phyloP scores from a whole-genome alignment of 2,888 invertebrate genomes.

The Fragum fragum region DNA sequence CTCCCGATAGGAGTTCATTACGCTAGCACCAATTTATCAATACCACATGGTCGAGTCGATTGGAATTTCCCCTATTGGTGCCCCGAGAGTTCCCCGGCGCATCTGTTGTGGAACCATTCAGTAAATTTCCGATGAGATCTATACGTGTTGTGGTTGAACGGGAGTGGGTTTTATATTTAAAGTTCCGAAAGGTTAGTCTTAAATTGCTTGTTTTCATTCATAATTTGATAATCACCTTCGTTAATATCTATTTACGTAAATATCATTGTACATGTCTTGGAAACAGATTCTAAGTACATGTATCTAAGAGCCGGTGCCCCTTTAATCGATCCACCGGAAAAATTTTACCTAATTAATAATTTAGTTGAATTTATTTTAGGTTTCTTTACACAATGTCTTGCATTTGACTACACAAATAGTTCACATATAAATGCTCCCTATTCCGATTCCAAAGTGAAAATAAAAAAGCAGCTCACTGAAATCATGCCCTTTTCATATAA shows the following conservation, averaged over 20 bases:
- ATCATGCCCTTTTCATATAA: too few relatives aligned
- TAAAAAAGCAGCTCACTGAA: too few relatives aligned
- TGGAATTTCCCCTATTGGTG: not conserved
- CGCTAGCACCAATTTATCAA: not conserved
- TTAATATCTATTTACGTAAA: not conserved
- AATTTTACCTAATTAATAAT: not conserved
- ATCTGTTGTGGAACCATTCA: conserved; percentile 2
- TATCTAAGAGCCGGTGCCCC: not conserved
- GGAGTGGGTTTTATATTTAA: not conserved
- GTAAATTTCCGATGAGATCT: conserved; percentile 14
- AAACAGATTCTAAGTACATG: not conserved
- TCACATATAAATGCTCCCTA: too few relatives aligned
- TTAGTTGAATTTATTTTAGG: not conserved
- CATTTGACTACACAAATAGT: too few relatives aligned
- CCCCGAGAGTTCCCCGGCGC: not conserved
- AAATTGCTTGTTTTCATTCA: not conserved
- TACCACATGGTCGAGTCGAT: not conserved
- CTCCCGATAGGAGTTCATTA: not conserved
- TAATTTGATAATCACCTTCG: not conserved
- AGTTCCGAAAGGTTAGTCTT: not conserved
- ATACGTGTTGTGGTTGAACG: not conserved
- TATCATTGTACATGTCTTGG: not conserved
- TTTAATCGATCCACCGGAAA: not conserved
- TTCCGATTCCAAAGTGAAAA: too few relatives aligned
- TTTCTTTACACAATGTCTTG: too few relatives aligned